A percentile compares a stretch with the other conserved stretches of the same genome.
phyloP scores from a whole-genome alignment of 2,888 invertebrate genomes.

The Nephrotoma appendiculata region DNA sequence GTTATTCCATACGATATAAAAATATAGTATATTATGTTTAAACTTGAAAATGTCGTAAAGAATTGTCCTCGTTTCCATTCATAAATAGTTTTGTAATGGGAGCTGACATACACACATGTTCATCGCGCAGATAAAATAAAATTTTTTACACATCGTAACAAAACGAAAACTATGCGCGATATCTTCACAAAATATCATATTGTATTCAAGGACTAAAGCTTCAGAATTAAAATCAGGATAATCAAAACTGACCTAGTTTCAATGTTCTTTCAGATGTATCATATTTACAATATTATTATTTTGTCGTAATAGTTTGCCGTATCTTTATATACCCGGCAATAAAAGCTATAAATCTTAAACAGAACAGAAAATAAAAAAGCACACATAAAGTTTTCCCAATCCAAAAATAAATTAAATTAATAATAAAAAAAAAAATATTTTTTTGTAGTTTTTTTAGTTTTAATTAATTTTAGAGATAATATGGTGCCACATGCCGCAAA shows the following conservation, averaged over 20 bases:
- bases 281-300: no score
- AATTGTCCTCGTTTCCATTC: no score
- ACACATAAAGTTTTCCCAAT: neutral
- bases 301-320: neutral
- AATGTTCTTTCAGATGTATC: neutral
- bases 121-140: no score
- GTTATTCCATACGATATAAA: no score
- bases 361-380: no score
- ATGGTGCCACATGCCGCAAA: no score
- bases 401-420: neutral
- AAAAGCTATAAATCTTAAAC: neutral
- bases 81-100: no score
- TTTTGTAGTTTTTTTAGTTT: neutral
- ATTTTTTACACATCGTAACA: no score
- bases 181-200: neutral
- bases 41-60: no score
- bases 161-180: neutral
- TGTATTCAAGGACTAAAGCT: neutral
- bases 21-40: no score
- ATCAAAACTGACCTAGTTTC: neutral
- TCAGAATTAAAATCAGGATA: neutral
- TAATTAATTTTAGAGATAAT: neutral
- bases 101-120: no score
- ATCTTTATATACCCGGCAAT: neutral
- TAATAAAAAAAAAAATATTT: neutral